phyloP scores from a whole-genome alignment of 2,113 vertebrate genomes.

The Python bivittatus region DNA sequence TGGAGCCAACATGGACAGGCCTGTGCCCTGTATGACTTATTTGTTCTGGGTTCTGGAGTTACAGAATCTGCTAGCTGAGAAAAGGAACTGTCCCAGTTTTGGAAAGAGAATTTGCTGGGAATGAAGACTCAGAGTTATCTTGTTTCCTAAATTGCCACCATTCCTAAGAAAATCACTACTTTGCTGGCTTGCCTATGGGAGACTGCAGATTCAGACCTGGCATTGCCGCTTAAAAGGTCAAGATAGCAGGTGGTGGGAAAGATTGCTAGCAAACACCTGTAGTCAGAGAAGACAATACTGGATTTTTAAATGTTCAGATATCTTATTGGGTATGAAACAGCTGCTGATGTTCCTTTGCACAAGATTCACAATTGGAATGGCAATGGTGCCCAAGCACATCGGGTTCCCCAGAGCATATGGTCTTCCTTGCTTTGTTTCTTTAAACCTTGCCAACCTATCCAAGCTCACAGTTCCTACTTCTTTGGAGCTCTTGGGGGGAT shows the following conservation, averaged over 20 bases:
- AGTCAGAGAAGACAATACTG: no score
- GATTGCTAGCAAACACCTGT: no score
- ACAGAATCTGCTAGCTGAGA: not conserved
- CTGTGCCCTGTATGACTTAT: not conserved
- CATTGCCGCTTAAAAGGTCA: not conserved
- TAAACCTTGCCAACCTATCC: conserved; percentile 65
- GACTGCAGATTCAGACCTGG: no score
- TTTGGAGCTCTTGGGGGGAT: conserved; percentile 71
- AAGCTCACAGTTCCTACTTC: conserved; percentile 75
- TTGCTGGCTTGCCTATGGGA: not conserved
- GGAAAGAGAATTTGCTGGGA: no score
- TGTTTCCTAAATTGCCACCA: not conserved
- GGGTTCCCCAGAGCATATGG: not conserved
- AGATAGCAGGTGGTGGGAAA: not conserved
- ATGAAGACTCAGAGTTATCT: not conserved
- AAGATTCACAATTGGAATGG: no score
- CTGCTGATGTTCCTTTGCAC: no score
- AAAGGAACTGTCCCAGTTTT: no score
- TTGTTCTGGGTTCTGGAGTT: not conserved
- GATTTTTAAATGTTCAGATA: no score
- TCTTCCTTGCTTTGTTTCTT: not conserved
- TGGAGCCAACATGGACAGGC: no score
- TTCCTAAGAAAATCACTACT: not conserved
- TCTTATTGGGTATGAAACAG: no score
- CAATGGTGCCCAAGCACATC: not conserved